phyloP scores from a whole-genome alignment of 2,797 vertebrate genomes.

The Pangasius krempfi region DNA sequence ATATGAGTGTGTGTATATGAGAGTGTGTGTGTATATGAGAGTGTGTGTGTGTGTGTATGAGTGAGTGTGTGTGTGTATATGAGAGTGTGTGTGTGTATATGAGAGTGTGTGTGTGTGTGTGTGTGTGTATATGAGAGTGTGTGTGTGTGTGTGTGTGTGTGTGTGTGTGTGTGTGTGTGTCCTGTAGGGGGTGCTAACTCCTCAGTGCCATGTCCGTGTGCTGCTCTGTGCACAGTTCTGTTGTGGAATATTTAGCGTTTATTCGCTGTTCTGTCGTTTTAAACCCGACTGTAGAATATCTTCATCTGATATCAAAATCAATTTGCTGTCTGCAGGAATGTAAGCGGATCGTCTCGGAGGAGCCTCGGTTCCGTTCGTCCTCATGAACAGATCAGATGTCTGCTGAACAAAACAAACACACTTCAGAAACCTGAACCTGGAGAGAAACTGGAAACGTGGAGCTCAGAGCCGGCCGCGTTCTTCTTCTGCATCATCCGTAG shows the following conservation, averaged over 20 bases:
- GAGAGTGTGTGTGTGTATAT: too few species aligned
- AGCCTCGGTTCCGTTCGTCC: slow-evolving; percentile 16
- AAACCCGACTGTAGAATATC: neutral
- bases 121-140: neutral
- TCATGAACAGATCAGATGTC: slow-evolving; percentile 30
- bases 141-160: neutral
- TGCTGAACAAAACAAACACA: slow-evolving; percentile 27
- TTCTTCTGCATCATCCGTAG: neutral
- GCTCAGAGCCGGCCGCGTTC: neutral
- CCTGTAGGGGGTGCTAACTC: neutral
- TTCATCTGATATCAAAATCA: slow-evolving; percentile 34
- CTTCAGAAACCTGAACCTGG: slow-evolving; percentile 9
- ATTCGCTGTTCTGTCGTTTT: neutral
- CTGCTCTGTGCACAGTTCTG: neutral
- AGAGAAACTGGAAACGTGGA: neutral
- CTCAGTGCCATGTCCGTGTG: neutral
- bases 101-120: neutral
- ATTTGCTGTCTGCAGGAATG: slow-evolving; percentile 26
- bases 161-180: neutral
- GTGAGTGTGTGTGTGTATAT: too few species aligned
- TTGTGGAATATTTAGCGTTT: neutral
- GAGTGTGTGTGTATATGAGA: too few species aligned
- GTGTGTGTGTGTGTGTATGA: too few species aligned
- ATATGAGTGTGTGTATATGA: too few species aligned
- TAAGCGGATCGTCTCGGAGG: slow-evolving; percentile 19